A percentile compares a stretch with the other conserved stretches of the same genome.
phyloP scores from a whole-genome alignment of 2,797 vertebrate genomes.

The Semaprochilodus insignis region DNA sequence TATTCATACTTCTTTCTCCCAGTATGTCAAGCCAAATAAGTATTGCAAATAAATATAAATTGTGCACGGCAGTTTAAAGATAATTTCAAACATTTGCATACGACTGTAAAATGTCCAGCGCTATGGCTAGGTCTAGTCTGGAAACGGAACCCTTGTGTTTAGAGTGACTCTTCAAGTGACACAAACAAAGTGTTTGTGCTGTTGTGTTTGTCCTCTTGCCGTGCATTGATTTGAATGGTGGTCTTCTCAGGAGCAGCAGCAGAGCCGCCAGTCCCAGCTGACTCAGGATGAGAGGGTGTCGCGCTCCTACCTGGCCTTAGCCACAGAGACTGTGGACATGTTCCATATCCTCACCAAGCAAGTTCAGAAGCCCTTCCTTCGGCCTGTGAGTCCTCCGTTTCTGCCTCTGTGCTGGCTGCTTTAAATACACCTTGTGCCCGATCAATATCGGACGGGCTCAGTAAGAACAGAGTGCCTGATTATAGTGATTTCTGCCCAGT shows the following conservation, averaged over 20 bases:
- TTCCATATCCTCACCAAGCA: constrained; percentile 99
- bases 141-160: not conserved
- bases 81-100: too few species aligned
- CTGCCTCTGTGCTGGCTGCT: not conserved
- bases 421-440: not conserved
- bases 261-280: constrained; percentile 96
- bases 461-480: not conserved
- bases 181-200: not conserved
- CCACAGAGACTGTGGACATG: constrained; percentile 98
- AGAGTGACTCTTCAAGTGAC: not conserved
- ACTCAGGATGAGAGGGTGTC: constrained; percentile 97
- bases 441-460: not conserved
- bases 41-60: too few species aligned
- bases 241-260: constrained; percentile 91
- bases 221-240: constrained; percentile 20
- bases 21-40: too few species aligned
- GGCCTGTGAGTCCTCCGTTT: constrained; percentile 87
- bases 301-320: constrained; percentile 95
- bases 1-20: too few species aligned
- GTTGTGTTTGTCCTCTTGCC: not conserved
- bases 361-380: constrained; percentile 99
- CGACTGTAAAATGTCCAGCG: too few species aligned
- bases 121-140: too few species aligned
- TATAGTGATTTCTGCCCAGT: not conserved
- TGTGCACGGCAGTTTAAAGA: too few species aligned